A percentile compares a stretch with the other conserved stretches of the same genome.
phyloP scores from a whole-genome alignment of 2,888 invertebrate genomes.

The Hipparchia sbordonii region DNA sequence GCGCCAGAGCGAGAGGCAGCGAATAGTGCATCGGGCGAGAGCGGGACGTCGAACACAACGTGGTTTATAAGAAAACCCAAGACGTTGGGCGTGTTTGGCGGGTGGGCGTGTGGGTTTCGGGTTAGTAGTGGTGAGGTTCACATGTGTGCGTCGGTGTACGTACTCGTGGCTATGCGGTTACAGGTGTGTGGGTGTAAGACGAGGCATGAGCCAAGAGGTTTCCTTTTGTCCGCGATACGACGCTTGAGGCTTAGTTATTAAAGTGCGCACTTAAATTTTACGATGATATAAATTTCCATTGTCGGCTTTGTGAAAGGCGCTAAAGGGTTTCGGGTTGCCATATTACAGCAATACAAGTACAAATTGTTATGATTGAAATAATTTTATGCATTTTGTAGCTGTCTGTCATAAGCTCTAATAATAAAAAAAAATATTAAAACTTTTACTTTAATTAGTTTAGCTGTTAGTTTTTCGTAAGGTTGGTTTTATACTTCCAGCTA shows the following conservation, averaged over 20 bases:
- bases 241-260: constrained; percentile 77
- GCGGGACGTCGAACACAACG: constrained; percentile 75
- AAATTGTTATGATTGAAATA: constrained; percentile 23
- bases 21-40: constrained; percentile 49
- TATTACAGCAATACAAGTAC: constrained; percentile 28
- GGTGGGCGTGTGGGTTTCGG: constrained; percentile 79
- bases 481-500: too few relatives aligned
- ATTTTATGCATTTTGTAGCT: background rate
- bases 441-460: background rate
- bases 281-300: constrained; percentile 66
- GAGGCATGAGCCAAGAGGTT: constrained; percentile 58
- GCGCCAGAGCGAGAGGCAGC: constrained; percentile 66
- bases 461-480: background rate
- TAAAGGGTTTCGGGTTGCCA: constrained; percentile 49
- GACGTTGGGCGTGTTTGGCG: constrained; percentile 83
- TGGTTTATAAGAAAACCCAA: constrained; percentile 83
- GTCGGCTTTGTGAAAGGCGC: constrained; percentile 55
- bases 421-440: too few relatives aligned
- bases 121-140: constrained; percentile 61
- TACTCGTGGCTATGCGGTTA: constrained; percentile 61
- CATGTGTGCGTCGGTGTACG: constrained; percentile 57
- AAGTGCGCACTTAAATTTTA: constrained; percentile 77
- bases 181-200: constrained; percentile 61
- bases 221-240: constrained; percentile 80
- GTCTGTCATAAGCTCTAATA: background rate